Evolutionary conservation across 2,113 vertebrate genomes (phyloP), one percentile per base, ranked within the genome.

Genomic region (Anhinga rufa): DNA sequence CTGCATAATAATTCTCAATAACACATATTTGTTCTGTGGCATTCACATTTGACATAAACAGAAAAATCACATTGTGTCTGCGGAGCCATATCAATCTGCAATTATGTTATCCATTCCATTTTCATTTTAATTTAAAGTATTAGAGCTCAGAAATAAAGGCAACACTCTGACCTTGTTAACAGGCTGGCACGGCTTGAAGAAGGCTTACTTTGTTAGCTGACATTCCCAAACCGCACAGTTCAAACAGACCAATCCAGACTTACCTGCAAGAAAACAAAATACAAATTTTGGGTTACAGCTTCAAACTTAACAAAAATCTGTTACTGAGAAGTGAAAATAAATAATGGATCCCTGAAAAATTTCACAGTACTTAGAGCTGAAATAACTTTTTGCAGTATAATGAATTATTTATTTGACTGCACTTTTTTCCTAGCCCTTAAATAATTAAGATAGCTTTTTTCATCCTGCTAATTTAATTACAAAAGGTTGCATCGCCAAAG

Each of bases 261-360:
- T 98, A 98, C 96, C 97, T 98, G 94, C 85, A 98, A 98, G 88
- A 97, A 88, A 95, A 90, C 40, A 98, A 76, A 97, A 97, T 9
- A 97, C 28, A 97, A 74, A 70, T 34, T 34, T 69, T 40, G 64
- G n/a, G 55, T 98, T 97, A 91, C 26, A 58, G 46, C 49, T 94
- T 64, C 52, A 66, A 79, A 70, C 25, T 57, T 49, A 31, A 57
- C 22, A 89, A 71, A 96, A 79, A 72, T 17, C 40, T 84, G 9
- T 29, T 54, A 55, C 24, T 31, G 25, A 75, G 8, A 57, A 81
- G 3, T 19, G 14, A 60, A 87, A 92, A 92, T 48, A 88, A 89
- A 75, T 46, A 85, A 83, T 6, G 9, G 14, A 48, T 40, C 57
- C 64, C 32, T 69, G 76, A 88, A 86, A 92, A 92, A 49, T 48